Base-by-base conservation (phyloP, 2,888 invertebrate genomes). In the Stratiomys singularior region DNA sequence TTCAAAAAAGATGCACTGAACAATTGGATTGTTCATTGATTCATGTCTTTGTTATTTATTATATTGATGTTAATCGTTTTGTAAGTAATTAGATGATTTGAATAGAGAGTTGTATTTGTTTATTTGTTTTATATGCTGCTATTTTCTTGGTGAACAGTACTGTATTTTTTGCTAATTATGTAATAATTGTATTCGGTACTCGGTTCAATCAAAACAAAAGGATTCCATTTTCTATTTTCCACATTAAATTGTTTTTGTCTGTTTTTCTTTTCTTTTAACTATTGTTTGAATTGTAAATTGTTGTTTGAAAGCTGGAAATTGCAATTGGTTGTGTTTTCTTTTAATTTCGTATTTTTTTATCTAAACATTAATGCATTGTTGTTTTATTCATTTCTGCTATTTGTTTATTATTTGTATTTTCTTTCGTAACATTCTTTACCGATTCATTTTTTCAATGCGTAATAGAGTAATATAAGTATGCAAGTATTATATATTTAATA, bases 21-120 rank as follows among this genome's bases (percentile, higher is more conserved):
- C 69, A 69, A 69, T 69, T 46, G 9, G 21, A 69, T 69, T 69
- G 69, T 46, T 63, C 47, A 47, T 23, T 46, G 69, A 69, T 46
- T 25, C 46, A 21, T 69, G 69, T 69, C 69, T 69, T 69, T 69
- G 69, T 69, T 21, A 15, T 44, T 13, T 23, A 2, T 69, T 13
- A 46, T 37, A n/a, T 52, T 52, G 3, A 52, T 52, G 3, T 52
- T 52, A 52, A 52, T 52, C 4, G 15, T 52, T 52, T 52, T 52
- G 15, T 18, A n/a, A 9, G 52, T 9, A 37, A 37, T 37, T 9
- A 37, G 37, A 37, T 37, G 37, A 37, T 37, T 37, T 37, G 37
- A 9, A 37, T 37, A 37, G 37, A 37, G 37, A 37, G 9, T 37
- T 9, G 37, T 3, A 37, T 37, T 37, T 3, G 37, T 37, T 37